Conservation (phyloP, 1,140 invertebrate genomes). For the Drosophila pallidifrons region DNA sequence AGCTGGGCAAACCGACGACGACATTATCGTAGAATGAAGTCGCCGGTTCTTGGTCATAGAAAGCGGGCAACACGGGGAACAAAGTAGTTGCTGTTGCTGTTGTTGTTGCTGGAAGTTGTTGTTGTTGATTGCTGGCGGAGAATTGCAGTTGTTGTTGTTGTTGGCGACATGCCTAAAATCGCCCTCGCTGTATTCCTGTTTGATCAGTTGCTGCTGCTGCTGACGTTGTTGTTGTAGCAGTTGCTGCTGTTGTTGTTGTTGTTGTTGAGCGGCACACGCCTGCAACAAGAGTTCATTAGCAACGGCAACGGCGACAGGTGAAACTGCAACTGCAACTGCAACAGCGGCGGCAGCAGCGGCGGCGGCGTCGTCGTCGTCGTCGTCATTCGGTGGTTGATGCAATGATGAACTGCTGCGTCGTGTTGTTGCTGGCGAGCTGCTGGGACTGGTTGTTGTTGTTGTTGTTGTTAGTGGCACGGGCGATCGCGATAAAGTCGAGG, state of each 20-base stretch:
- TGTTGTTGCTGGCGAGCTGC: slow-evolving; percentile 37
- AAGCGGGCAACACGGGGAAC: slow-evolving; percentile 62
- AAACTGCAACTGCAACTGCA: slow-evolving; percentile 53
- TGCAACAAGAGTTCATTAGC: slow-evolving; percentile 75
- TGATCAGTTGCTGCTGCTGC: slow-evolving; percentile 68
- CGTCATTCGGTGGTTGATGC: slow-evolving; percentile 51
- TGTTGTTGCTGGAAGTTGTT: slow-evolving; percentile 45
- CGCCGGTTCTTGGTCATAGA: slow-evolving; percentile 69
- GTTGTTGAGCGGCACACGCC: slow-evolving; percentile 71
- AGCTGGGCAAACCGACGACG: slow-evolving; percentile 65
- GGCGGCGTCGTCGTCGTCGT: slow-evolving; percentile 51
- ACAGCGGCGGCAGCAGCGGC: slow-evolving; percentile 32
- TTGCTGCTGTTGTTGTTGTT: slow-evolving; percentile 43
- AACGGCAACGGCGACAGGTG: slow-evolving; percentile 65
- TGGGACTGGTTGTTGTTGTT: slow-evolving; percentile 31
- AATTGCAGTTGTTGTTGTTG: slow-evolving; percentile 43
- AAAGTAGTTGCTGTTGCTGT: slow-evolving; percentile 49
- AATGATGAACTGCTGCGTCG: slow-evolving; percentile 58
- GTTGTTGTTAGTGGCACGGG: slow-evolving; percentile 56
- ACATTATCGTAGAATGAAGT: slow-evolving; percentile 73
- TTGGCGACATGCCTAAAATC: slow-evolving; percentile 43
- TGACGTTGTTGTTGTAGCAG: slow-evolving; percentile 32
- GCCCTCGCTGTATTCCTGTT: slow-evolving; percentile 72
- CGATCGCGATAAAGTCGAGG: slow-evolving; percentile 61
- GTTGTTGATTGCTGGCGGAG: slow-evolving; percentile 35